Evolutionary conservation across 1,140 invertebrate species (phyloP).

Genomic region (Drosophila subobscura): DNA sequence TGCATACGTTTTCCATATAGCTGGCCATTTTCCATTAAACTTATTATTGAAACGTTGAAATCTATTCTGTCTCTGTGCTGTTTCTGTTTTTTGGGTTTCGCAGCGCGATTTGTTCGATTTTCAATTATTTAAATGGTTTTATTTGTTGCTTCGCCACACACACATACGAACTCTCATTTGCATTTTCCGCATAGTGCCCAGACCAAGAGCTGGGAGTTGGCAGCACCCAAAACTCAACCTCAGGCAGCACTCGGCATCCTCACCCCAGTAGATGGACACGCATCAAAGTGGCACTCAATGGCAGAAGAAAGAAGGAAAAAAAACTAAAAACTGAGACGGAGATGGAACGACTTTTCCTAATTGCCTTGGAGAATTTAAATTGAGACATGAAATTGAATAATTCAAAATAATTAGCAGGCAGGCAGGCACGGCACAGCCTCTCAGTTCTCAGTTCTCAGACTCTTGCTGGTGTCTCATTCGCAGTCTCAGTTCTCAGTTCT

Average conservation of each 20-base stretch:
- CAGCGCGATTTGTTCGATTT: slow-evolving; percentile 72
- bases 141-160: slow-evolving; percentile 51
- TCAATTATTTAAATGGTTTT: slow-evolving; percentile 82
- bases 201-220: neutral
- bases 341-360: slow-evolving; percentile 65
- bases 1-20: slow-evolving; percentile 38
- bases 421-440: slow-evolving; percentile 23
- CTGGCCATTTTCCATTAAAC: slow-evolving; percentile 18
- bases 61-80: slow-evolving; percentile 12
- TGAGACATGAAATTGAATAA: slow-evolving; percentile 83
- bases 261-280: slow-evolving; percentile 29
- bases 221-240: neutral
- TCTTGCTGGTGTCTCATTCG: neutral
- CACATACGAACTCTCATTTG: slow-evolving; percentile 57
- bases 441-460: neutral
- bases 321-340: slow-evolving; percentile 64
- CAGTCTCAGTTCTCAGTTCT: slow-evolving; percentile 17
- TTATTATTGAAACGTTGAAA: slow-evolving; percentile 39
- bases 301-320: slow-evolving; percentile 17
- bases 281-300: slow-evolving; percentile 76
- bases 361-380: slow-evolving; percentile 74
- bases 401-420: slow-evolving; percentile 80
- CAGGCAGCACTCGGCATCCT: neutral
- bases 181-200: slow-evolving; percentile 40
- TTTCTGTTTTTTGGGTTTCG: slow-evolving; percentile 34